Conservation (phyloP, 2,888 invertebrate species). For the Pecten maximus region DNA sequence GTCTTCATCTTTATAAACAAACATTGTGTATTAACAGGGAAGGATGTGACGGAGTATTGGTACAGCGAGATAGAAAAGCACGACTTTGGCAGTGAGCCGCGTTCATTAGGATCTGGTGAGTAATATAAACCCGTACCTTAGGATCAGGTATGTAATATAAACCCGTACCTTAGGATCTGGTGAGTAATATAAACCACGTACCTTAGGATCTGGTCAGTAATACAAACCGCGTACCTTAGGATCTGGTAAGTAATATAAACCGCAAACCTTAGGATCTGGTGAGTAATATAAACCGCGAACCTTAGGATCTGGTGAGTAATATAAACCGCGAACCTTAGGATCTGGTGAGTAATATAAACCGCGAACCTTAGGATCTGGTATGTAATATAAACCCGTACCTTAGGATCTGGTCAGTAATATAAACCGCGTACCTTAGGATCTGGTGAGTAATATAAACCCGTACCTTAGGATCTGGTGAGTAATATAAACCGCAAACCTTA, state of each 20-base stretch:
- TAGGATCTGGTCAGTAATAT: too few species aligned
- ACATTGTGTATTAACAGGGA: conserved; percentile 67
- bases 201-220: conserved; percentile 63
- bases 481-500: too few species aligned
- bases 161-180: conserved; percentile 45
- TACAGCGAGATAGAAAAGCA: conserved; percentile 80
- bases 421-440: too few species aligned
- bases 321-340: conserved; percentile 62
- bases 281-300: too few species aligned
- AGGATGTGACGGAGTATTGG: conserved; percentile 80
- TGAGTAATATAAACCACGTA: conserved; percentile 55
- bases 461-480: too few species aligned
- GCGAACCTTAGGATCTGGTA: too few species aligned
- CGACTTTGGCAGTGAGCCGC: conserved; percentile 69
- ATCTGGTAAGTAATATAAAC: conserved; percentile 48
- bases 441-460: too few species aligned
- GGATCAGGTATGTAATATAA: conserved; percentile 44
- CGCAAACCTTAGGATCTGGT: conserved; percentile 65
- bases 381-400: too few species aligned
- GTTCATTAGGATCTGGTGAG: conserved; percentile 65
- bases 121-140: not conserved
- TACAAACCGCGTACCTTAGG: not conserved
- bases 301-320: not conserved
- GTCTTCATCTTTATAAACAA: too few species aligned
- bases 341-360: too few species aligned